Evolutionary conservation across 2,888 invertebrate species (phyloP).

Genomic region (Panopea generosa): DNA sequence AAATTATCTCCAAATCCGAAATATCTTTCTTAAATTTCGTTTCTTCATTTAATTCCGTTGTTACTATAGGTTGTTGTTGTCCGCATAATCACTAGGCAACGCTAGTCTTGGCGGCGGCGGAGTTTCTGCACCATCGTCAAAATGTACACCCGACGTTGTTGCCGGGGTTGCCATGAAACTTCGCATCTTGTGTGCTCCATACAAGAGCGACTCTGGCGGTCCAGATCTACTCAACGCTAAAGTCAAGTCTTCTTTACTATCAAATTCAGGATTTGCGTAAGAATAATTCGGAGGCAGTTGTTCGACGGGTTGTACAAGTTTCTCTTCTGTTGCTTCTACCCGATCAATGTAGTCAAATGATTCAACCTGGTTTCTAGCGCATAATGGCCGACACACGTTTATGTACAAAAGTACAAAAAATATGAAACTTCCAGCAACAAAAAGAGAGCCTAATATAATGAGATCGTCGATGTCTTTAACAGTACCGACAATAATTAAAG

Average conservation of each 20-base stretch:
- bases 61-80: neutral
- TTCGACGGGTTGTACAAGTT: neutral
- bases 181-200: constrained; percentile 30
- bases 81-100: neutral
- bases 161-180: constrained; percentile 46
- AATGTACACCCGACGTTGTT: constrained; percentile 31
- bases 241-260: neutral
- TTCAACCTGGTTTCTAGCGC: constrained; percentile 32
- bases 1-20: too few species aligned
- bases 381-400: constrained; percentile 29
- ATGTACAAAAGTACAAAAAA: constrained; percentile 40
- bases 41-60: too few species aligned
- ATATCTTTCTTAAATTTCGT: too few species aligned
- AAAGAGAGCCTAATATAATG: constrained; percentile 35
- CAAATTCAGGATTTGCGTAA: neutral
- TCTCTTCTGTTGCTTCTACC: neutral
- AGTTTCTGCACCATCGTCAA: constrained; percentile 8
- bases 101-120: constrained; percentile 19
- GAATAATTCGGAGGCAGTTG: constrained; percentile 10
- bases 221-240: constrained; percentile 1
- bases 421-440: constrained; percentile 26
- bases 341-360: neutral
- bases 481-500: constrained; percentile 19
- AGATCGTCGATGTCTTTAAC: constrained; percentile 28
- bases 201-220: constrained; percentile 22